Evolutionary conservation across 2,888 invertebrate genomes (phyloP).

Genomic region (Tupiocoris notatus): DNA sequence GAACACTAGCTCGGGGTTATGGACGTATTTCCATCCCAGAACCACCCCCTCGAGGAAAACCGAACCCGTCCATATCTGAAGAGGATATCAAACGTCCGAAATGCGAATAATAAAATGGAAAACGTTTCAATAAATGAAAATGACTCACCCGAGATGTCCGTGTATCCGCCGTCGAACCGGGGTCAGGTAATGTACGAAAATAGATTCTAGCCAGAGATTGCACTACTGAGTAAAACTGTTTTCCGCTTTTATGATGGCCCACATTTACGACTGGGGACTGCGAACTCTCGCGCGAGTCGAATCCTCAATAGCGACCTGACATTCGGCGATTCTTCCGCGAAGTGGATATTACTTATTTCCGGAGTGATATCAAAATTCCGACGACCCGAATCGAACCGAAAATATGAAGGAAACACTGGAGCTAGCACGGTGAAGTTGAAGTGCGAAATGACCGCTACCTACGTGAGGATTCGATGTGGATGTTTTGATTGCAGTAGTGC

Average conservation of each 20-base stretch:
- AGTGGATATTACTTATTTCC: too few species aligned
- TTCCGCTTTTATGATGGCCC: slow-evolving; percentile 28
- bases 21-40: neutral
- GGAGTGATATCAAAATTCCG: neutral
- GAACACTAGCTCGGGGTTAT: neutral
- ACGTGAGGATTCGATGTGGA: neutral
- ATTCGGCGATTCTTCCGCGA: neutral
- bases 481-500: neutral
- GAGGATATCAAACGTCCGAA: neutral
- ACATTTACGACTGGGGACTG: slow-evolving; percentile 15
- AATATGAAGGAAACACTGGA: neutral
- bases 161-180: slow-evolving; percentile 8
- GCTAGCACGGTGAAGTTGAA: too few species aligned
- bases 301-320: neutral
- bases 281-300: neutral
- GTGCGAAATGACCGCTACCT: neutral
- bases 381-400: neutral
- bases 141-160: neutral
- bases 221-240: slow-evolving; percentile 29
- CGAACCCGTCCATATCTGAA: neutral
- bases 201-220: slow-evolving; percentile 45
- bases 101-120: neutral
- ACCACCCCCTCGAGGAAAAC: neutral
- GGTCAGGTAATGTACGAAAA: slow-evolving; percentile 46
- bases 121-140: neutral